Conservation (phyloP, 92 coral and sea anemone genomes). For the Plumapathes pennacea region DNA sequence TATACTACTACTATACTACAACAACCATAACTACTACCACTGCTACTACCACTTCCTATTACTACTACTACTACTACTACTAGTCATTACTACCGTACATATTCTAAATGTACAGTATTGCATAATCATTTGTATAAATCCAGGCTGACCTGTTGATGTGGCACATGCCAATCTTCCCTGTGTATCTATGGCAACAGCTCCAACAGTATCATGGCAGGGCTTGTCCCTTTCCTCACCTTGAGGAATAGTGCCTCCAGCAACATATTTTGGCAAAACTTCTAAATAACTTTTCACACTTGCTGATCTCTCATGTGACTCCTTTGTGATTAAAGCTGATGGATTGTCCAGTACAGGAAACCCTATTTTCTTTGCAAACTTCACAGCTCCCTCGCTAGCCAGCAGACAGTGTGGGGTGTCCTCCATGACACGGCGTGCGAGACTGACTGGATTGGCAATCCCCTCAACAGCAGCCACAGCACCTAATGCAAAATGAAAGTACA, state of each 20-base stretch:
- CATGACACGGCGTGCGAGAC: constrained; percentile 87
- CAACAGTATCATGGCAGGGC: constrained; percentile 82
- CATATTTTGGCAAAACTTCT: neutral
- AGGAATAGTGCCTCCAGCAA: neutral
- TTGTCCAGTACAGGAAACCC: constrained; percentile 73
- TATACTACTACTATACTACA: too few relatives aligned
- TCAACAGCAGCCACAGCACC: constrained; percentile 88
- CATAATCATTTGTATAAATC: too few relatives aligned
- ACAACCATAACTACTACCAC: too few relatives aligned
- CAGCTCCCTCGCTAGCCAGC: constrained; percentile 71
- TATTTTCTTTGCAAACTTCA: constrained; percentile 79
- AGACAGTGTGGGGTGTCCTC: constrained; percentile 82
- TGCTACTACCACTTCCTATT: too few relatives aligned
- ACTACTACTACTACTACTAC: too few relatives aligned
- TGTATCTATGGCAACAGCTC: constrained; percentile 96
- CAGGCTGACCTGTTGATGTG: constrained; percentile 84
- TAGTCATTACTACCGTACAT: too few relatives aligned
- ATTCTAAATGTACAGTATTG: too few relatives aligned
- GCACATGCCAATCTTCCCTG: constrained; percentile 91
- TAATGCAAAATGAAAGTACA: constrained; percentile 6
- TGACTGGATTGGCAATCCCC: constrained; percentile 75
- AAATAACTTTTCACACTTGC: neutral
- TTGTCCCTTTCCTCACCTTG: neutral
- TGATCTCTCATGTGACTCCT: constrained; percentile 36
- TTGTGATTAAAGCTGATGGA: constrained; percentile 59